These are phyloP conservation scores for Hypothenemus hampei DNA, from an alignment of 1,140 invertebrate species.

Conservation along the genomic window DNA sequence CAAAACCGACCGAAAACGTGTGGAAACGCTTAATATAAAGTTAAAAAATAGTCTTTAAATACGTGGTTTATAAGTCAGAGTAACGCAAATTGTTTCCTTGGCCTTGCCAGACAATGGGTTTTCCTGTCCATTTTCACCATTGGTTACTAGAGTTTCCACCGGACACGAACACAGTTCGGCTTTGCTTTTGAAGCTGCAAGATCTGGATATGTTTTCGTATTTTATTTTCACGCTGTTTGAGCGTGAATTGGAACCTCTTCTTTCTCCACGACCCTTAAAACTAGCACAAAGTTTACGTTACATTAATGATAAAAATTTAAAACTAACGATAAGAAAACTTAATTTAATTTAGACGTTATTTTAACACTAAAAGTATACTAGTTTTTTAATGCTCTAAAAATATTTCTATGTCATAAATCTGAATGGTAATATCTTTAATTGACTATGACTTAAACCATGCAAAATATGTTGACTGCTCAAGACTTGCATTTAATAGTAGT, in stretches of 20 bases:
- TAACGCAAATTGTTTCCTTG: slow-evolving; percentile 59
- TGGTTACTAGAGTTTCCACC: slow-evolving; percentile 27
- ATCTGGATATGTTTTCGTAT: slow-evolving; percentile 45
- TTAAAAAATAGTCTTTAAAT: slow-evolving; percentile 50
- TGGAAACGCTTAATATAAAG: too few species aligned
- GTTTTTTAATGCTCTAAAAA: too few species aligned
- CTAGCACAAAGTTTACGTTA: slow-evolving; percentile 21
- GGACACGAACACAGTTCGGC: slow-evolving; percentile 41
- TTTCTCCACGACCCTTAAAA: slow-evolving; percentile 46
- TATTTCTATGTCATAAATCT: too few species aligned
- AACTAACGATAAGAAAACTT: too few species aligned
- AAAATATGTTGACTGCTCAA: too few species aligned
- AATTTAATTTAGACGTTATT: too few species aligned
- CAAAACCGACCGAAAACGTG: too few species aligned
- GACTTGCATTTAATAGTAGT: too few species aligned
- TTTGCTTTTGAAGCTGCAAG: slow-evolving; percentile 43
- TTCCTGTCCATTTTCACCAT: slow-evolving; percentile 21
- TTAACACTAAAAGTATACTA: too few species aligned
- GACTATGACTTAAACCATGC: too few species aligned
- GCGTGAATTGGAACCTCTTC: slow-evolving; percentile 45
- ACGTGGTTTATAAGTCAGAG: slow-evolving; percentile 60
- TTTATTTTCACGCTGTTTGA: slow-evolving; percentile 50
- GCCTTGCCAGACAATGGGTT: slow-evolving; percentile 28
- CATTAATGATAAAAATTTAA: neutral
- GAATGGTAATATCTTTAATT: too few species aligned